Conservation (phyloP, 2,113 vertebrate species). For the Alligator sinensis region DNA sequence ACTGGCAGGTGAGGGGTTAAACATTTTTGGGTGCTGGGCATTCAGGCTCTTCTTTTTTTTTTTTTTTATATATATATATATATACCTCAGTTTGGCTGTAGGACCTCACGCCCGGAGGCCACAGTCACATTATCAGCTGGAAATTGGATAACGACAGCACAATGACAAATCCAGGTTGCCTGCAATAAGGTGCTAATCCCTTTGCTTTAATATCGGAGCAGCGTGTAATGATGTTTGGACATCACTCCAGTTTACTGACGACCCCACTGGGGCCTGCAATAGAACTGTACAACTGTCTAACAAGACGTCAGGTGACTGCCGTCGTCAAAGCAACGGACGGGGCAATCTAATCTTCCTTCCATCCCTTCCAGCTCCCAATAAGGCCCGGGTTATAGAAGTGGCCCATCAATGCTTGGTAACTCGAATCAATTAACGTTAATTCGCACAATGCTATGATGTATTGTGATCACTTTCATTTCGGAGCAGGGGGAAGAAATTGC, state of each 20-base stretch:
- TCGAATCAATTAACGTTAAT: constrained; percentile 96
- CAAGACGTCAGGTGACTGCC: constrained; percentile 86
- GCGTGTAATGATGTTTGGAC: constrained; percentile 94
- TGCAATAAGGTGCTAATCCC: constrained; percentile 99
- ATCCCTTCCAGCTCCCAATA: constrained; percentile 94
- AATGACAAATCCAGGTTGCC: constrained; percentile 99
- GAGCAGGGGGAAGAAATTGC: constrained; percentile 89
- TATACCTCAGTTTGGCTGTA: constrained; percentile 78
- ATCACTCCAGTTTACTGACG: constrained; percentile 92
- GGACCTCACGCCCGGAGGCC: constrained; percentile 87
- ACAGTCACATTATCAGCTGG: constrained; percentile 88
- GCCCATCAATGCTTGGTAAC: constrained; percentile 87
- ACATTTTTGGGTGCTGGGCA: constrained; percentile 39
- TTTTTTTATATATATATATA: background rate
- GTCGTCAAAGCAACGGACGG: constrained; percentile 88
- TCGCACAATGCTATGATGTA: constrained; percentile 88
- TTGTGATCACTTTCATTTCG: constrained; percentile 87
- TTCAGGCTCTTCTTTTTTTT: background rate
- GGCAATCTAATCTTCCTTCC: constrained; percentile 95
- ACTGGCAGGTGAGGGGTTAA: constrained; percentile 57
- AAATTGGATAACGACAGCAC: constrained; percentile 99
- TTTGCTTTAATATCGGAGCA: constrained; percentile 98
- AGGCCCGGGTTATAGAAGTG: constrained; percentile 87
- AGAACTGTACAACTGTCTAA: constrained; percentile 87
- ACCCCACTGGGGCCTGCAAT: constrained; percentile 91